A percentile compares a stretch with the other conserved stretches of the same genome.
Conservation (phyloP, 2,113 vertebrate genomes). For the Lepus timidus region DNA sequence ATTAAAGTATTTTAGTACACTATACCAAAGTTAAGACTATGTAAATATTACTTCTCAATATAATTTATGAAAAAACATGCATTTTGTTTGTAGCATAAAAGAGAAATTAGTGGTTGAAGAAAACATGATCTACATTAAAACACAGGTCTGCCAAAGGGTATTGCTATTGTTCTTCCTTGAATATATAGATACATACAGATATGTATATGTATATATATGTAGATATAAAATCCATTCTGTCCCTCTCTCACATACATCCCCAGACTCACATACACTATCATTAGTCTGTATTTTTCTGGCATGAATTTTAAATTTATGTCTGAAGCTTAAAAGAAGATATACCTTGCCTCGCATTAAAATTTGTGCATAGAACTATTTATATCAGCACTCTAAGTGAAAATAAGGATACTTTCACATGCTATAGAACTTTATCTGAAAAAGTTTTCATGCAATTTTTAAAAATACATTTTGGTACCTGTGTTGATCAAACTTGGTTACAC, state of each 20-base stretch:
- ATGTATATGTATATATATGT: not conserved
- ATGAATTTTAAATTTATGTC: not conserved
- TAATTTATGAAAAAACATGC: not conserved
- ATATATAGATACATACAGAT: no score
- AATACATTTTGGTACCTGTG: conserved; percentile 30
- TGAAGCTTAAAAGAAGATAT: not conserved
- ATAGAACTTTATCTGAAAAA: conserved; percentile 32
- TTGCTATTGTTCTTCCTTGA: not conserved
- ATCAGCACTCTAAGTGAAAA: not conserved
- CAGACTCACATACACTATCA: not conserved
- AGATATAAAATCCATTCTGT: no score
- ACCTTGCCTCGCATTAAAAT: not conserved
- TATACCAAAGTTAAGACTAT: not conserved
- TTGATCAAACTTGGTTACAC: conserved; percentile 4
- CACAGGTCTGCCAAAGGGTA: not conserved
- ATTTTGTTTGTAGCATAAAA: not conserved
- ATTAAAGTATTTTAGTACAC: not conserved
- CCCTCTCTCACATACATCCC: no score
- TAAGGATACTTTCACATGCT: not conserved
- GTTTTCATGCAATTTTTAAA: not conserved
- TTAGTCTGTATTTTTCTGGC: not conserved
- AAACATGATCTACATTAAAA: conserved; percentile 31
- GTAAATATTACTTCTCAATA: not conserved
- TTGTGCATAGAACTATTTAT: not conserved
- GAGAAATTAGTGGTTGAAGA: not conserved